These are phyloP conservation scores for Calliphora vomitoria DNA, from an alignment of 2,888 invertebrate genomes.

Conservation along the genomic window DNA sequence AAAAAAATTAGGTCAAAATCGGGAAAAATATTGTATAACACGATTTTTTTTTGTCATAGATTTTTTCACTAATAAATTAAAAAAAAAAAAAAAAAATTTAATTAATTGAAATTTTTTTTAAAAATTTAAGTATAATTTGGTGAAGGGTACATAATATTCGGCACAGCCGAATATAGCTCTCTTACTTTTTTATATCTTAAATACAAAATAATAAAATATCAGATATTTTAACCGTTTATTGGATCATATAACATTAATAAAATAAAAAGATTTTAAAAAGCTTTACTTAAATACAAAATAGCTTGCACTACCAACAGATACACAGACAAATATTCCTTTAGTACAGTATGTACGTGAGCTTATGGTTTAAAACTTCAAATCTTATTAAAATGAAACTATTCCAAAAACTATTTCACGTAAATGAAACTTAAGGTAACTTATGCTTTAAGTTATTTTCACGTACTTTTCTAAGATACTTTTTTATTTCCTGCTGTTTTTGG, in stretches of 20 bases:
- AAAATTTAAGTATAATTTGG: too few relatives aligned
- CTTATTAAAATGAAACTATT: slow-evolving; percentile 44
- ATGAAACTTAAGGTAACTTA: slow-evolving; percentile 30
- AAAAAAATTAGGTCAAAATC: too few relatives aligned
- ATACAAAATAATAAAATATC: not conserved
- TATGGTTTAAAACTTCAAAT: slow-evolving; percentile 19
- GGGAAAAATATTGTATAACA: too few relatives aligned
- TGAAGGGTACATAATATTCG: too few relatives aligned
- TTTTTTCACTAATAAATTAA: too few relatives aligned
- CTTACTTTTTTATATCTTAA: too few relatives aligned
- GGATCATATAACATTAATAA: not conserved
- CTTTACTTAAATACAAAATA: not conserved
- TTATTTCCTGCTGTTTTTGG: not conserved
- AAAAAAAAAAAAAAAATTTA: too few relatives aligned
- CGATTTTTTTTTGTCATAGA: too few relatives aligned
- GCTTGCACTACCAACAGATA: not conserved
- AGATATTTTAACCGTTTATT: not conserved
- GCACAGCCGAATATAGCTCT: too few relatives aligned
- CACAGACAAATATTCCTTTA: not conserved
- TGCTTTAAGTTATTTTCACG: slow-evolving; percentile 46
- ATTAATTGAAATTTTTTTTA: too few relatives aligned
- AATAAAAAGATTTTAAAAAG: not conserved
- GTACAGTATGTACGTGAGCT: not conserved
- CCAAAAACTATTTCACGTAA: slow-evolving; percentile 21
- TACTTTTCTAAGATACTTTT: slow-evolving; percentile 29